These are phyloP conservation scores for Thelaira solivaga DNA, from an alignment of 2,888 invertebrate genomes.

Conservation along the genomic window DNA sequence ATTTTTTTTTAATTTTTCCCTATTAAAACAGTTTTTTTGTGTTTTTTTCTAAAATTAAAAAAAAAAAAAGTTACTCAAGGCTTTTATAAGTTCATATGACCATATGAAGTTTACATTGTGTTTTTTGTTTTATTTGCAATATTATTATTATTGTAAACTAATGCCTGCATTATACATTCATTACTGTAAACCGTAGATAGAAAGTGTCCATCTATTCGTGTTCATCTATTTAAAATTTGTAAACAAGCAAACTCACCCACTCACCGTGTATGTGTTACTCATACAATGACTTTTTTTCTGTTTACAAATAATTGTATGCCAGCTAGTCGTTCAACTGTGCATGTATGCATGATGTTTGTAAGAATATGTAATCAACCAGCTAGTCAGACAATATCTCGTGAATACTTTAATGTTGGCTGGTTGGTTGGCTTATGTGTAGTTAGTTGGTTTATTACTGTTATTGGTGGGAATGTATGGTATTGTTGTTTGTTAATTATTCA, in stretches of 20 bases:
- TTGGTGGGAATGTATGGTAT: neutral
- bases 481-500: conserved; percentile 50
- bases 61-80: too few relatives aligned
- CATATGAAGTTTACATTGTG: too few relatives aligned
- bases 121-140: too few relatives aligned
- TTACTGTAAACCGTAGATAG: too few relatives aligned
- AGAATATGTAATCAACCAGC: neutral
- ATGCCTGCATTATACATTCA: too few relatives aligned
- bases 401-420: conserved; percentile 25
- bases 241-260: neutral
- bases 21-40: too few relatives aligned
- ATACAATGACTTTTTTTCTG: neutral
- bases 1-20: too few relatives aligned
- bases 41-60: too few relatives aligned
- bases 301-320: conserved; percentile 30
- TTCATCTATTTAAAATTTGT: neutral
- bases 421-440: neutral
- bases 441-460: neutral
- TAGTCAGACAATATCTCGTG: conserved; percentile 28
- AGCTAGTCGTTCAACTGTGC: neutral
- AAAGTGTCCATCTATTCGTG: too few relatives aligned
- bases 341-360: too few relatives aligned
- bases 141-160: too few relatives aligned
- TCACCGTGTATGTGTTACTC: neutral
- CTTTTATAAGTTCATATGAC: too few relatives aligned